These are phyloP conservation scores for Fulmarus glacialis DNA, from an alignment of 2,113 vertebrate genomes.

Conservation along the genomic window DNA sequence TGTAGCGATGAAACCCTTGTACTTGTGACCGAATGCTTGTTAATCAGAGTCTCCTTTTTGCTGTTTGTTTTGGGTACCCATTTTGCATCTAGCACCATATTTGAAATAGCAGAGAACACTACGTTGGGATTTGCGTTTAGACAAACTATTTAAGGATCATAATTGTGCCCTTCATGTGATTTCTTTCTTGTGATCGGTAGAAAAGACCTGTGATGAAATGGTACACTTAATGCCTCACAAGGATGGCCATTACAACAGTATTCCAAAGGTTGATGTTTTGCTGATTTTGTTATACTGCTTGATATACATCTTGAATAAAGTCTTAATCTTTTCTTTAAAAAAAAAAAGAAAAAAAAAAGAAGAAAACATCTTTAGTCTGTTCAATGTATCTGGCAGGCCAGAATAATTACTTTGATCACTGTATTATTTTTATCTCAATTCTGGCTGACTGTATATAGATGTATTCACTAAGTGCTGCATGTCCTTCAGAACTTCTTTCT, in stretches of 20 bases:
- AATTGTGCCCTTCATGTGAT: slow-evolving; percentile 30
- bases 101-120: slow-evolving; percentile 21
- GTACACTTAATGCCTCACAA: slow-evolving; percentile 4
- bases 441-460: slow-evolving; percentile 66
- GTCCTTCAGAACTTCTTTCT: slow-evolving; percentile 54
- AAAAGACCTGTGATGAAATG: slow-evolving; percentile 9
- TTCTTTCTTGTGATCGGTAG: slow-evolving; percentile 19
- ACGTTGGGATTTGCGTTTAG: neutral
- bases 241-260: slow-evolving; percentile 33
- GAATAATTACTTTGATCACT: slow-evolving; percentile 44
- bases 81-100: slow-evolving; percentile 1
- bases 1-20: neutral
- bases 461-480: slow-evolving; percentile 69
- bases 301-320: slow-evolving; percentile 76
- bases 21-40: slow-evolving; percentile 19
- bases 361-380: slow-evolving; percentile 18
- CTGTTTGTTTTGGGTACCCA: neutral
- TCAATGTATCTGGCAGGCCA: slow-evolving; percentile 71
- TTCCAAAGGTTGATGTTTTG: slow-evolving; percentile 72
- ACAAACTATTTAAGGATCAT: neutral
- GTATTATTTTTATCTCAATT: slow-evolving; percentile 60
- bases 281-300: slow-evolving; percentile 76
- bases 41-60: neutral
- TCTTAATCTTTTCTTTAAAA: slow-evolving; percentile 78
- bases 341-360: neutral